A percentile compares a stretch with the other conserved stretches of the same genome.
Evolutionary conservation across 2,797 vertebrate genomes (phyloP).

Genomic region (Channa striata): DNA sequence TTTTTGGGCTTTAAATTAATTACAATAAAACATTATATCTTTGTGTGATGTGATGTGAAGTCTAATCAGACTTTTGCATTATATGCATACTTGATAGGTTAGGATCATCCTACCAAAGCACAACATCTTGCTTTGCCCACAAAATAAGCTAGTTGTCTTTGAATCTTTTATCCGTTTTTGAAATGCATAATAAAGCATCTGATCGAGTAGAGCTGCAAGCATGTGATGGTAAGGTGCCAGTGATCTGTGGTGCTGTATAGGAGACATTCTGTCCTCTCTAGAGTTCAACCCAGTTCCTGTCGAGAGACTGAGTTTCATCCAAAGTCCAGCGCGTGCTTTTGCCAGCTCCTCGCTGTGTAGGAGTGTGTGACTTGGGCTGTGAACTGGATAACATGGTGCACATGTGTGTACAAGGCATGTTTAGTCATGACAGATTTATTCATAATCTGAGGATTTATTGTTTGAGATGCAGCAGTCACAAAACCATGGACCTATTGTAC

Average conservation of each 20-base stretch:
- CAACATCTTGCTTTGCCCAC: too few relatives aligned
- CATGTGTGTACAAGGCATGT: conserved; percentile 10
- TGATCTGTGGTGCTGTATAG: conserved; percentile 39
- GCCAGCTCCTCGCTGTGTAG: conserved; percentile 60
- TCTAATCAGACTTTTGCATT: neutral
- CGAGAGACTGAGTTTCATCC: conserved; percentile 73
- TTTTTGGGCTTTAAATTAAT: neutral
- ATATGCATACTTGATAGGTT: neutral
- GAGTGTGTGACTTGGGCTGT: conserved; percentile 43
- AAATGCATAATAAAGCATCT: neutral
- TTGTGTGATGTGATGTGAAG: too few relatives aligned
- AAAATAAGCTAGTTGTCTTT: neutral
- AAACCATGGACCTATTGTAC: neutral
- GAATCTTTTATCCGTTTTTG: neutral
- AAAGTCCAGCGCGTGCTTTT: conserved; percentile 74
- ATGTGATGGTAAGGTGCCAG: conserved; percentile 30
- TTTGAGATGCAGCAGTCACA: conserved; percentile 23
- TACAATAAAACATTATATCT: too few relatives aligned
- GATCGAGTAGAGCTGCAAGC: neutral
- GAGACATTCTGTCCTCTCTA: conserved; percentile 51
- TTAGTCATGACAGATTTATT: conserved; percentile 11
- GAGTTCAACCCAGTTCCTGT: conserved; percentile 53
- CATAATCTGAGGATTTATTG: conserved; percentile 27
- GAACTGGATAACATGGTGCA: conserved; percentile 23
- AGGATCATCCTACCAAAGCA: neutral